These are phyloP conservation scores for Brachionus asplanchnoidis DNA, from an alignment of 1,140 invertebrate species.

Conservation along the genomic window DNA sequence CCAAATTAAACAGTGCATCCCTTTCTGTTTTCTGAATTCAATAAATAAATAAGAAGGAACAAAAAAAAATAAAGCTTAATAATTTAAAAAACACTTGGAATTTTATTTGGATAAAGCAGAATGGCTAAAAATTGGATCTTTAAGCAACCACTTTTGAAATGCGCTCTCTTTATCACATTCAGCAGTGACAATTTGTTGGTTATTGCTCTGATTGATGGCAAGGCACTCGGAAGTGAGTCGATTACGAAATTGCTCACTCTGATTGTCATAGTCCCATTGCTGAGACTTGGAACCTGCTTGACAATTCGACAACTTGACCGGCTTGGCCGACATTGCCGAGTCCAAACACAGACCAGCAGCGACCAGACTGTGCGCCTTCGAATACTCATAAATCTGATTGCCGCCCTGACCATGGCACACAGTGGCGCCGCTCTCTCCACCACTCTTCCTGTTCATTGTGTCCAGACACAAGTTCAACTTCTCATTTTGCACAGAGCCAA, in stretches of 20 bases:
- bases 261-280: constrained; percentile 40
- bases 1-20: not conserved
- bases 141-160: constrained; percentile 30
- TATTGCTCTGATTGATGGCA: not conserved
- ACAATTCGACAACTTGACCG: not conserved
- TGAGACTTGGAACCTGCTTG: not conserved
- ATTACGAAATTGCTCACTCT: not conserved
- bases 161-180: not conserved
- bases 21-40: not conserved
- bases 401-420: constrained; percentile 32
- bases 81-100: not conserved
- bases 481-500: constrained; percentile 21
- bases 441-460: constrained; percentile 29
- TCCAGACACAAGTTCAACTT: constrained; percentile 34
- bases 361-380: not conserved
- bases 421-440: not conserved
- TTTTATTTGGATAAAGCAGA: not conserved
- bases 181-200: not conserved
- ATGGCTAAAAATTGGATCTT: constrained; percentile 33
- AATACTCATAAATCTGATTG: constrained; percentile 37
- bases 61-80: not conserved
- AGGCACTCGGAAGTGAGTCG: constrained; percentile 10
- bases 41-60: not conserved
- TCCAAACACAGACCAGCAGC: not conserved
- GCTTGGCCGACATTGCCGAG: not conserved